Evolutionary conservation across 2,888 invertebrate species (phyloP).

Genomic region (Drosophila subquinaria): DNA sequence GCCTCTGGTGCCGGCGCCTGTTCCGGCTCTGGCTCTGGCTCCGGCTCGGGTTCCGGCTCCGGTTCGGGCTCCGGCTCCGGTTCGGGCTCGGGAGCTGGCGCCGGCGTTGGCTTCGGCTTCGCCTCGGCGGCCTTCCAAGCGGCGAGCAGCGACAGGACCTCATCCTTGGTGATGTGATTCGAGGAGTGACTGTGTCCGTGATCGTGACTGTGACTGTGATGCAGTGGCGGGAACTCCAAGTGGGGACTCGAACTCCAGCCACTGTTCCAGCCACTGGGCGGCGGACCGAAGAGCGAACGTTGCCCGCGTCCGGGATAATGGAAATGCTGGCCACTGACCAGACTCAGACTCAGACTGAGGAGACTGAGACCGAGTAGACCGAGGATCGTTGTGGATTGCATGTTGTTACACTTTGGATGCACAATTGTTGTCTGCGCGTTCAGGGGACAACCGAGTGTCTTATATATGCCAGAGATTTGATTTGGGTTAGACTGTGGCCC

Average conservation of each 20-base stretch:
- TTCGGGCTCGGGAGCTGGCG: constrained; percentile 79
- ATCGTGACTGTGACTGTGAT: constrained; percentile 5
- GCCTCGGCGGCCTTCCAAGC: constrained; percentile 77
- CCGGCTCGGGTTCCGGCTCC: constrained; percentile 65
- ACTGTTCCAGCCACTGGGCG: constrained; percentile 52
- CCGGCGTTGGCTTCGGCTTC: constrained; percentile 66
- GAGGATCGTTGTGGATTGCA: constrained; percentile 34
- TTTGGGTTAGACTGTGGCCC: constrained; percentile 49
- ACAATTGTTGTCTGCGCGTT: constrained; percentile 55
- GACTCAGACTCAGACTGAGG: constrained; percentile 33
- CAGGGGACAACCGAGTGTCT: constrained; percentile 25
- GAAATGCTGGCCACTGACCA: constrained; percentile 50
- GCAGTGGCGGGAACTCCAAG: constrained; percentile 49
- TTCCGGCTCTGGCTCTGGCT: constrained; percentile 77
- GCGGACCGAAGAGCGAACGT: constrained; percentile 66
- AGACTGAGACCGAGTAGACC: constrained; percentile 25
- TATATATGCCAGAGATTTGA: constrained; percentile 63
- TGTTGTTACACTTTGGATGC: constrained; percentile 44
- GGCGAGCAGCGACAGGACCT: constrained; percentile 77
- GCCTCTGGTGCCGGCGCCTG: constrained; percentile 80
- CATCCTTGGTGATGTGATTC: constrained; percentile 78
- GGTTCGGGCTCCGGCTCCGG: constrained; percentile 82
- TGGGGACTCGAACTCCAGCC: constrained; percentile 56
- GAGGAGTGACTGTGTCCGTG: constrained; percentile 52
- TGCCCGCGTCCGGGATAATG: constrained; percentile 43